phyloP scores from a whole-genome alignment of 2,888 invertebrate genomes.

The Platycheirus albimanus region DNA sequence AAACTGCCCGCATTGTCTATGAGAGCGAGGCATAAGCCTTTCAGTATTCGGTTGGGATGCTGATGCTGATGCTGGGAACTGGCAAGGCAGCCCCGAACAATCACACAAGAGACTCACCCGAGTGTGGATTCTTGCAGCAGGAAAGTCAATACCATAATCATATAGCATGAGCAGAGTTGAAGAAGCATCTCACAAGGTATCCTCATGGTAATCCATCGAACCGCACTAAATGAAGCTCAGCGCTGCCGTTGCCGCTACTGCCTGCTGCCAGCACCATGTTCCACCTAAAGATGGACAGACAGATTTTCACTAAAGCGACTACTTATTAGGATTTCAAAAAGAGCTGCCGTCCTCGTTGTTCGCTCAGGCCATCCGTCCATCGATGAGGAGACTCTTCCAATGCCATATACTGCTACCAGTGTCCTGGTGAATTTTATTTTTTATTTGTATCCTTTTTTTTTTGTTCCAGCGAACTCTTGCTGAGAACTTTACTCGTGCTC shows the following conservation, averaged over 20 bases:
- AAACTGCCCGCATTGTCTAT: constrained; percentile 73
- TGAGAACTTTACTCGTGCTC: constrained; percentile 56
- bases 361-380: constrained; percentile 54
- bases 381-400: constrained; percentile 29
- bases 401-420: constrained; percentile 29
- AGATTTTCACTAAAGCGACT: constrained; percentile 74
- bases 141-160: constrained; percentile 50
- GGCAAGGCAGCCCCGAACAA: constrained; percentile 25
- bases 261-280: constrained; percentile 33
- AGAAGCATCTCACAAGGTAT: constrained; percentile 53
- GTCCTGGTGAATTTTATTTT: constrained; percentile 46
- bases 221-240: constrained; percentile 63
- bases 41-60: constrained; percentile 27
- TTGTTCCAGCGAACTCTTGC: constrained; percentile 28
- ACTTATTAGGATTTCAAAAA: constrained; percentile 73
- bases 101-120: constrained; percentile 47
- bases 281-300: constrained; percentile 69
- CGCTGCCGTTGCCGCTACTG: constrained; percentile 15
- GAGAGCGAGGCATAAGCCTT: constrained; percentile 56
- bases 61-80: constrained; percentile 37
- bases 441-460: background rate
- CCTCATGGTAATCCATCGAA: constrained; percentile 67
- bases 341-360: constrained; percentile 63
- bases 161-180: constrained; percentile 8
- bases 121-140: constrained; percentile 65